Conservation (phyloP, 2,888 invertebrate genomes). For the Psylliodes chrysocephalus region DNA sequence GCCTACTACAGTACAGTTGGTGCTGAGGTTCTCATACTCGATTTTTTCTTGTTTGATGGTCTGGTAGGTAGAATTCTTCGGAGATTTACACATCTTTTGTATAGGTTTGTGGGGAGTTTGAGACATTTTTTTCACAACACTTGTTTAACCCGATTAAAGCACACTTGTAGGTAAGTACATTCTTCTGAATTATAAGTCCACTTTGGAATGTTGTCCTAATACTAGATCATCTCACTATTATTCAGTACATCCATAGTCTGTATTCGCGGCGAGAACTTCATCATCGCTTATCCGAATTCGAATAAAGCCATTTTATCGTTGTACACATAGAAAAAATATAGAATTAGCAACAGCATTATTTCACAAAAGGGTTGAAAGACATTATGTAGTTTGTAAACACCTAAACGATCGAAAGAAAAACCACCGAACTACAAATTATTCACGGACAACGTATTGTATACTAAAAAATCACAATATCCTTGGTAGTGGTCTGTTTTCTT, state of each 20-base stretch:
- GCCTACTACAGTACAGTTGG: conserved; percentile 64
- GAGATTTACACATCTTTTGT: conserved; percentile 65
- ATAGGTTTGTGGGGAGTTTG: conserved; percentile 59
- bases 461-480: conserved; percentile 15
- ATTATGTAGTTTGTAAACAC: conserved; percentile 41
- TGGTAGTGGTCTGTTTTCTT: conserved; percentile 26
- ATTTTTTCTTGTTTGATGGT: conserved; percentile 57
- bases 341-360: conserved; percentile 56
- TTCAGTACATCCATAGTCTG: conserved; percentile 25
- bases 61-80: conserved; percentile 59
- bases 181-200: conserved; percentile 37
- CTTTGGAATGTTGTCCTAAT: conserved; percentile 43
- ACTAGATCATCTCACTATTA: conserved; percentile 39
- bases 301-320: conserved; percentile 64
- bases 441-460: conserved; percentile 25
- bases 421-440: conserved; percentile 39
- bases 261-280: conserved; percentile 29
- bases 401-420: conserved; percentile 35
- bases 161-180: conserved; percentile 51
- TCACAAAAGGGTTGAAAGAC: conserved; percentile 46
- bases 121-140: conserved; percentile 61
- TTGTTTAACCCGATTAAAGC: conserved; percentile 45
- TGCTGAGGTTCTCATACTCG: conserved; percentile 63
- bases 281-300: conserved; percentile 62
- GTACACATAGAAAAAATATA: conserved; percentile 52